These are phyloP conservation scores for Pheosia gnoma DNA, from an alignment of 2,888 invertebrate genomes.

Conservation along the genomic window DNA sequence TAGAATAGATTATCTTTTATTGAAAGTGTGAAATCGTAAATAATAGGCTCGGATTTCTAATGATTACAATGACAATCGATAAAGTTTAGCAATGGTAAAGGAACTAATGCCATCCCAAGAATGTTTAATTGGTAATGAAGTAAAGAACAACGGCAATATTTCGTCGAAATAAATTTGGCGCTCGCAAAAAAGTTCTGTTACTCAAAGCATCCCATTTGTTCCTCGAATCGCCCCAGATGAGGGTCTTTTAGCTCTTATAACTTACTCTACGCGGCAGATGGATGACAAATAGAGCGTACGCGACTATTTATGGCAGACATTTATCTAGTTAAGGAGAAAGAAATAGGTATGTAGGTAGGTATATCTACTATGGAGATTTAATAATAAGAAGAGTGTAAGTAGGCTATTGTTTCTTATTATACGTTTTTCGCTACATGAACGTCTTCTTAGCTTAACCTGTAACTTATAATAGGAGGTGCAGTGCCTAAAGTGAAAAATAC, in stretches of 20 bases:
- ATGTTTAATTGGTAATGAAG: not conserved
- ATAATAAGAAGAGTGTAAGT: not conserved
- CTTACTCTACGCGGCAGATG: constrained; percentile 47
- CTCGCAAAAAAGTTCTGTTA: constrained; percentile 62
- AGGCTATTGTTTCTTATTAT: not conserved
- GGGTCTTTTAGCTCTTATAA: constrained; percentile 61
- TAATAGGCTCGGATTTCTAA: constrained; percentile 12
- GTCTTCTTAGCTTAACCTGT: too few relatives aligned
- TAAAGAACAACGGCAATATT: constrained; percentile 43
- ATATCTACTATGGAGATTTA: not conserved
- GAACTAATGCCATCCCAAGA: too few relatives aligned
- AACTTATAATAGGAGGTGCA: too few relatives aligned
- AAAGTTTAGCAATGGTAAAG: not conserved
- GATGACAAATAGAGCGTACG: constrained; percentile 48
- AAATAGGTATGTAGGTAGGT: not conserved
- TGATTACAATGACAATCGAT: not conserved
- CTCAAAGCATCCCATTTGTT: constrained; percentile 62
- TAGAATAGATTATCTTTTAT: constrained; percentile 24
- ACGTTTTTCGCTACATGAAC: too few relatives aligned
- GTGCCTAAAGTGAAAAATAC: too few relatives aligned
- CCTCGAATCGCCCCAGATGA: constrained; percentile 52
- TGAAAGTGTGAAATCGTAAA: constrained; percentile 18
- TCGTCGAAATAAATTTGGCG: constrained; percentile 54
- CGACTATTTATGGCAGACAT: constrained; percentile 8
- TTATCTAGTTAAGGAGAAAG: constrained; percentile 12